Conservation (phyloP, 2,888 invertebrate genomes). For the Lycocerus yunnanus region DNA sequence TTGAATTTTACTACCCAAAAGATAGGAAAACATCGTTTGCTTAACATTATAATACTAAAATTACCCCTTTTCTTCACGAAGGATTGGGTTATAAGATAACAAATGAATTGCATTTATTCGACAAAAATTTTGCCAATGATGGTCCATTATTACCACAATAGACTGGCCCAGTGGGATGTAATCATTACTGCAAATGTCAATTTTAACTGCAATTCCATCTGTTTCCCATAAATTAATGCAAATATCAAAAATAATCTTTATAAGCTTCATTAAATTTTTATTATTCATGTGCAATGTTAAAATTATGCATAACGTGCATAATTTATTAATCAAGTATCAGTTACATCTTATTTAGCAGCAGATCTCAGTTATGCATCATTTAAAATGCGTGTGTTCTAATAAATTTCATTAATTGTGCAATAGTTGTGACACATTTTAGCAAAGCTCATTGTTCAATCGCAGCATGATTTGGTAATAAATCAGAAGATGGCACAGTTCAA, state of each 20-base stretch:
- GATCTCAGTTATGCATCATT: not conserved
- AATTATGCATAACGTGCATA: not conserved
- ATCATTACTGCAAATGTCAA: not conserved
- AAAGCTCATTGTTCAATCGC: conserved; percentile 17
- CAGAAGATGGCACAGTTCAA: conserved; percentile 17
- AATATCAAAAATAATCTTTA: not conserved
- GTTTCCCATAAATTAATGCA: not conserved
- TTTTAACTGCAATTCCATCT: not conserved
- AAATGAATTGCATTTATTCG: no score
- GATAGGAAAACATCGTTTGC: no score
- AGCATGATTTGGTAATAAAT: conserved; percentile 23
- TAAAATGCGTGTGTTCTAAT: conserved; percentile 26
- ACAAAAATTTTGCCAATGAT: no score
- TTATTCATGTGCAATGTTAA: not conserved
- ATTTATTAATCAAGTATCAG: not conserved
- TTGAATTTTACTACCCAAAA: no score
- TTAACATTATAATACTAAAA: no score
- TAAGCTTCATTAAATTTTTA: not conserved
- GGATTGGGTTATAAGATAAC: no score
- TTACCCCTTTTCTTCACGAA: no score
- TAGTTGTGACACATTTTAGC: conserved; percentile 25
- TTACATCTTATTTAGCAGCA: not conserved
- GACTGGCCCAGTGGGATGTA: not conserved
- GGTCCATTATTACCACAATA: not conserved
- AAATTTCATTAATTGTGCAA: conserved; percentile 20